These are phyloP conservation scores for Meriones unguiculatus DNA, from an alignment of 2,113 vertebrate species.

Conservation along the genomic window DNA sequence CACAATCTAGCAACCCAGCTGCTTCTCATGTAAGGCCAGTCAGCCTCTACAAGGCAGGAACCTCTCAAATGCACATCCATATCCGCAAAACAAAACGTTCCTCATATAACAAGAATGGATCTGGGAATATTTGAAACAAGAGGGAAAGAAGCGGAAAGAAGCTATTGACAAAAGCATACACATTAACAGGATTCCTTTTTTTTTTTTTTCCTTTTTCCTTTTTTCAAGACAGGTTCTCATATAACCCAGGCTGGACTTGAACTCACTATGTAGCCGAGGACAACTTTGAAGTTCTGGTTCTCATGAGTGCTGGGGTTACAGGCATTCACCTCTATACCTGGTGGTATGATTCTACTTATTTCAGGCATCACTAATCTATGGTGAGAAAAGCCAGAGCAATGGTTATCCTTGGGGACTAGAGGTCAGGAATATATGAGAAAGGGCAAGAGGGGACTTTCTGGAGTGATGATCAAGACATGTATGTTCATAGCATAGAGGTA, in stretches of 20 bases:
- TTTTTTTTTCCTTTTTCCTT: neutral
- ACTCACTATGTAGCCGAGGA: neutral
- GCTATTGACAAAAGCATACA: neutral
- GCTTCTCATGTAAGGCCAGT: constrained; percentile 23
- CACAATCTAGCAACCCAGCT: neutral
- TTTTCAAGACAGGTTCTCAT: neutral
- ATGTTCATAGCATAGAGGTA: constrained; percentile 2
- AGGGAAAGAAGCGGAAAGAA: constrained; percentile 43
- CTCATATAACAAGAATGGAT: neutral
- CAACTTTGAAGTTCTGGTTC: neutral
- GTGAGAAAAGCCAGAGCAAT: neutral
- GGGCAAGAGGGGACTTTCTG: neutral
- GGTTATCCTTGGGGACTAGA: neutral
- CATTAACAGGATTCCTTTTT: neutral
- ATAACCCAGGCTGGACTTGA: neutral
- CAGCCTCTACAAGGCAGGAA: constrained; percentile 30
- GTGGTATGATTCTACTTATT: neutral
- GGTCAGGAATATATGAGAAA: neutral
- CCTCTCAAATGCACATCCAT: neutral
- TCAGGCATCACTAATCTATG: neutral
- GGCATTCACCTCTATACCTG: neutral
- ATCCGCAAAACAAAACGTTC: neutral
- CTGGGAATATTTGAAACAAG: constrained; percentile 14
- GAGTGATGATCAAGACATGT: neutral
- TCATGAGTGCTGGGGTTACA: neutral